Conservation (phyloP, 2,113 vertebrate species). For the Nannobrachium achirus region DNA sequence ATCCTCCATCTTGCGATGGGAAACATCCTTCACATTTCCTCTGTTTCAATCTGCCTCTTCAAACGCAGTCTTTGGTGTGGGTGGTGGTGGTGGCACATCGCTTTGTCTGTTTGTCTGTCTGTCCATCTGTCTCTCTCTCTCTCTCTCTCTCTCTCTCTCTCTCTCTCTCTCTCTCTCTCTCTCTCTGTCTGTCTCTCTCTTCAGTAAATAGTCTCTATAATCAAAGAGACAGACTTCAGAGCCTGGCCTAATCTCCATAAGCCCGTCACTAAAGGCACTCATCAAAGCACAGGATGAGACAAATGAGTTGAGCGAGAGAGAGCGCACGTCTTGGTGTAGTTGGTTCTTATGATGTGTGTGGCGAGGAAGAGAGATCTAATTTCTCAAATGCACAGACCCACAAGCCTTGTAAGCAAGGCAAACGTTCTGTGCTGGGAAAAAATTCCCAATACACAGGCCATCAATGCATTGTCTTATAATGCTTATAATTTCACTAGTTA, state of each 20-base stretch:
- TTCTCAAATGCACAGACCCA: neutral
- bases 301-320: slow-evolving; percentile 27
- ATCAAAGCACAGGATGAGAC: slow-evolving; percentile 63
- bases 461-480: neutral
- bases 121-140: neutral
- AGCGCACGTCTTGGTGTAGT: slow-evolving; percentile 9
- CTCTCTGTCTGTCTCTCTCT: slow-evolving; percentile 35
- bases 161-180: too few species aligned
- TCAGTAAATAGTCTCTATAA: slow-evolving; percentile 66
- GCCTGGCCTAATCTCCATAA: slow-evolving; percentile 51
- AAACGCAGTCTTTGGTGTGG: slow-evolving; percentile 54
- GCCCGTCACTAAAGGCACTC: slow-evolving; percentile 38
- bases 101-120: too few species aligned
- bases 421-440: too few species aligned
- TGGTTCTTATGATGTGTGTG: slow-evolving; percentile 5
- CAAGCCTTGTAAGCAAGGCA: neutral
- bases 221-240: slow-evolving; percentile 64
- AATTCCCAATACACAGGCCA: too few species aligned
- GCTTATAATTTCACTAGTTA: neutral
- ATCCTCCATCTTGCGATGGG: slow-evolving; percentile 49
- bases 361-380: slow-evolving; percentile 6
- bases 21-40: slow-evolving; percentile 60
- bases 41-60: slow-evolving; percentile 34
- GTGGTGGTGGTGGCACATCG: slow-evolving; percentile 36
- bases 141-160: too few species aligned